Evolutionary conservation across 2,113 vertebrate species (phyloP), one percentile per base, ranked within the genome.

Genomic region (Perognathus longimembris): DNA sequence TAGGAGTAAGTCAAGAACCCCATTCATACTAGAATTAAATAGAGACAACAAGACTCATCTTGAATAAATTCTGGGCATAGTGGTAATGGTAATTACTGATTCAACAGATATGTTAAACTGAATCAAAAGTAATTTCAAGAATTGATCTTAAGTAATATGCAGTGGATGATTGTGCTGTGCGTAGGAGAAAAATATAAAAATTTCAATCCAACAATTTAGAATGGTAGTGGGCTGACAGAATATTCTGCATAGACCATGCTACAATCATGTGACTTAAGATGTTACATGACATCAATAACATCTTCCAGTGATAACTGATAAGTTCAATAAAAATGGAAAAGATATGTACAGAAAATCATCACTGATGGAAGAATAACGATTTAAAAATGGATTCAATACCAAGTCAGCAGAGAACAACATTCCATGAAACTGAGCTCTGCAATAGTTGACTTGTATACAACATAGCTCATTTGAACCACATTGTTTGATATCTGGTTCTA

Each of bases 61-160:
- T 61, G 40, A 32, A 73, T 75, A 83, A 59, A 17, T n/a, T 88
- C 8, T 78, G 6, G 11, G 45, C 15, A 42, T 42, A 38, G 1
- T 71, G 3, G 40, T 24, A 2, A 42, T 45, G 6, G 59, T 80
- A 61, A 2, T 26, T 76, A 11, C 15, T 88, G 14, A 54, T 40
- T 94, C 26, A 71, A 5, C 59, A 17, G 30, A 6, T 70, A 40
- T 85, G 15, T 54, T 79, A 54, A 14, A 15, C 24, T 7, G 28
- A 79, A 4, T 70, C 32, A 61, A n/a, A 87, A 87, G 30, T 42
- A 94, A 91, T 73, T 85, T 38, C 82, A 32, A 85, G 10, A n/a
- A n/a, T 64, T 80, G 73, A 57, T 22, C 8, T 79, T 91, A 40
- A 78, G 69, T 12, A 81, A 32, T n/a, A n/a, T 18, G 50, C 36